Conservation (phyloP, 2,797 vertebrate genomes). For the Petrocephalus schoutedeni region DNA sequence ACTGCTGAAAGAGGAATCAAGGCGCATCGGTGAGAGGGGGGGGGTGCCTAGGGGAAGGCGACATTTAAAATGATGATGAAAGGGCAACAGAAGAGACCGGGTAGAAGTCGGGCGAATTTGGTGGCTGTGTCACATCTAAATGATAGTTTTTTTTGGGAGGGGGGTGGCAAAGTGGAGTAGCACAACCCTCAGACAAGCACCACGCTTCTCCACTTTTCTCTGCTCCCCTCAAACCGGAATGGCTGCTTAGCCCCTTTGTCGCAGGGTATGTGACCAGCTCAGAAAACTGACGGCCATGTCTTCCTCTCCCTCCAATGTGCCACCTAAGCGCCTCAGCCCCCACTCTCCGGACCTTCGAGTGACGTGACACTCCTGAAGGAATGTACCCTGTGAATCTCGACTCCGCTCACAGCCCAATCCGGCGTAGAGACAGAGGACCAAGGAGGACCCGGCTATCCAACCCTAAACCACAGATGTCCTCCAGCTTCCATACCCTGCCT, state of each 20-base stretch:
- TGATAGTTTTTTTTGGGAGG: background rate
- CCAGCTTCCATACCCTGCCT: background rate
- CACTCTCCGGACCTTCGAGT: too few relatives aligned
- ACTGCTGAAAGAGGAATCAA: constrained; percentile 31
- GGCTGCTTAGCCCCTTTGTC: too few relatives aligned
- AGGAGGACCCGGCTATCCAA: background rate
- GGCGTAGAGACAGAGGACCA: background rate
- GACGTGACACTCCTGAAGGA: too few relatives aligned
- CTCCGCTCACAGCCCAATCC: background rate
- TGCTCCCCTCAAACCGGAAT: too few relatives aligned
- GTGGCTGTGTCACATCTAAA: background rate
- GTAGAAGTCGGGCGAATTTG: background rate
- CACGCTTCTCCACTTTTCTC: too few relatives aligned
- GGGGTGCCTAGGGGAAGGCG: constrained; percentile 39
- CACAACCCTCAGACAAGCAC: too few relatives aligned
- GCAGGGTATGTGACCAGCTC: too few relatives aligned
- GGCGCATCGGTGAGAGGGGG: background rate
- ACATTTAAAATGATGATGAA: constrained; percentile 30
- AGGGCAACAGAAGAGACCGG: constrained; percentile 40
- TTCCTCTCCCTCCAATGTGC: too few relatives aligned
- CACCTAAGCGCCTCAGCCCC: too few relatives aligned
- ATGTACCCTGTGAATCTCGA: too few relatives aligned
- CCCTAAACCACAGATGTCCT: background rate
- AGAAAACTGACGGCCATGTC: too few relatives aligned
- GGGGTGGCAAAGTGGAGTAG: background rate